Evolutionary conservation across 1,140 invertebrate species (phyloP).

Genomic region (Oncopeltus fasciatus): DNA sequence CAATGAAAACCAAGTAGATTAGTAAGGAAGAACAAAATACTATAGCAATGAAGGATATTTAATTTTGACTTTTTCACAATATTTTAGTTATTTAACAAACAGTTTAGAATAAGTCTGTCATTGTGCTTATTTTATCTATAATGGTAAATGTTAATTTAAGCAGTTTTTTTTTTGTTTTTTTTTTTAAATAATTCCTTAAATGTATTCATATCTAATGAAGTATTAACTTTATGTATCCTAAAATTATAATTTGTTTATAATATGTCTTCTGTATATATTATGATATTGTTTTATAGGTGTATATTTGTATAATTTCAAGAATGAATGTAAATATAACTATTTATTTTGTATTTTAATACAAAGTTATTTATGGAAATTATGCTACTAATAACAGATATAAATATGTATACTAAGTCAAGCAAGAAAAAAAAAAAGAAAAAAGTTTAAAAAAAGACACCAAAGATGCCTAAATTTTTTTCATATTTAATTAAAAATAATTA

Average conservation of each 20-base stretch:
- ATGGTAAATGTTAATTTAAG: not conserved
- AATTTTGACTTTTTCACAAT: too few relatives aligned
- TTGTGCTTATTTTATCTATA: not conserved
- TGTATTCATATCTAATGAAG: not conserved
- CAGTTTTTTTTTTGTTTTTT: not conserved
- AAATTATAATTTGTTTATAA: not conserved
- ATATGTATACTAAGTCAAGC: not conserved
- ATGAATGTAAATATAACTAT: not conserved
- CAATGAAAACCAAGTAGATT: too few relatives aligned
- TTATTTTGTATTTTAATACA: conserved; percentile 1
- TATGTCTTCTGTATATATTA: not conserved
- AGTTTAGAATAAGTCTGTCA: too few relatives aligned
- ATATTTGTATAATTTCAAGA: conserved; percentile 4
- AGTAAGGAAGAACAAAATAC: too few relatives aligned
- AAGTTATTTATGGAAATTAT: not conserved
- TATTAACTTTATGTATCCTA: not conserved
- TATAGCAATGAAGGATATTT: too few relatives aligned
- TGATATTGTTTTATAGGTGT: not conserved
- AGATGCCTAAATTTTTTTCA: conserved; percentile 6
- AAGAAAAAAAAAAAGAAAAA: too few relatives aligned
- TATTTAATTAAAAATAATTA: not conserved
- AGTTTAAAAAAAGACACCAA: conserved; percentile 1
- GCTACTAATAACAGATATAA: not conserved
- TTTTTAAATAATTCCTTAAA: not conserved
- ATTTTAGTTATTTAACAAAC: too few relatives aligned